phyloP scores from a whole-genome alignment of 2,113 vertebrate genomes.

The Baryphthengus martii region DNA sequence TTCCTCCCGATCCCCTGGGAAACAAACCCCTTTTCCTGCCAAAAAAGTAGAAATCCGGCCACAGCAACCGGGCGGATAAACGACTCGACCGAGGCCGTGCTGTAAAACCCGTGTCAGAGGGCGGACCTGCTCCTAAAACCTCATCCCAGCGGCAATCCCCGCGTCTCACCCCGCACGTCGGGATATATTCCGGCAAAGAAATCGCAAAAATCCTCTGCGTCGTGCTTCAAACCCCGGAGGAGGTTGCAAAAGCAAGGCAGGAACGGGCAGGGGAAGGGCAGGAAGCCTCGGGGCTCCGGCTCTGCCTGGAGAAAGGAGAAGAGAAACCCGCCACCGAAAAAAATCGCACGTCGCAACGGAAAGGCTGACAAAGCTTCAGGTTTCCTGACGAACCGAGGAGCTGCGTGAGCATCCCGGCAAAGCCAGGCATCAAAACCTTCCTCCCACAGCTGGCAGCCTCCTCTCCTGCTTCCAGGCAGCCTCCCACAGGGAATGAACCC shows the following conservation, averaged over 20 bases:
- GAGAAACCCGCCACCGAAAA: neutral
- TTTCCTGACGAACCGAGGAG: neutral
- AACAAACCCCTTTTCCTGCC: neutral
- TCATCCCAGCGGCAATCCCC: accelerated
- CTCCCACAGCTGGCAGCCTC: accelerated
- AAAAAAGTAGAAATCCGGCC: accelerated
- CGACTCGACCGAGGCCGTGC: accelerated
- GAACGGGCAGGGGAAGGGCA: neutral
- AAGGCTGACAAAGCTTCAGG: neutral
- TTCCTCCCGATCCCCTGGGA: neutral
- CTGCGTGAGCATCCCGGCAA: accelerated
- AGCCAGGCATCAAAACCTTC: neutral
- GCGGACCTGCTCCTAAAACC: accelerated
- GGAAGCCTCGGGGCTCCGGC: neutral
- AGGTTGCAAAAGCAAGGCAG: neutral
- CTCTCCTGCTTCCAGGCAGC: neutral
- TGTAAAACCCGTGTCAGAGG: neutral
- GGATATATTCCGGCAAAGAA: neutral
- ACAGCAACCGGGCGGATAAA: neutral
- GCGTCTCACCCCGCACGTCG: accelerated
- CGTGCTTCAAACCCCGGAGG: accelerated
- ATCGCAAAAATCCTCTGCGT: accelerated
- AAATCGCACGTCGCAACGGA: accelerated
- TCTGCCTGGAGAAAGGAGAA: constrained; percentile 14
- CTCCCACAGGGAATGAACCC: neutral